Percentiles rank a stretch among this genome's conserved stretches.
phyloP scores from a whole-genome alignment of 2,113 vertebrate species.

The Brachyhypopomus occidentalis region DNA sequence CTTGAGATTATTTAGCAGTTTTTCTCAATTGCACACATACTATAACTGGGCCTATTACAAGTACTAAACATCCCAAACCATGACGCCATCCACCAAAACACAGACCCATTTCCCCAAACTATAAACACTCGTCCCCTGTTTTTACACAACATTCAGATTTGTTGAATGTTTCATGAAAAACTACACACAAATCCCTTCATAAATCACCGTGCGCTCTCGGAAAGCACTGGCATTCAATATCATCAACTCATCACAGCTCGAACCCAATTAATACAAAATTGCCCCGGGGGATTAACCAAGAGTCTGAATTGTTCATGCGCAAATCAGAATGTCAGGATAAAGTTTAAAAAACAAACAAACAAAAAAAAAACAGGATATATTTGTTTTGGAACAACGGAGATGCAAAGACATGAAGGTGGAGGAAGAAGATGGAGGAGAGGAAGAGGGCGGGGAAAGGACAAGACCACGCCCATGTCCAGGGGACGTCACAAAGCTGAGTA shows the following conservation, averaged over 20 bases:
- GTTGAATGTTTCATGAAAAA: neutral
- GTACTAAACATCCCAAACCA: neutral
- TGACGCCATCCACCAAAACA: neutral
- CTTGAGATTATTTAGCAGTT: neutral
- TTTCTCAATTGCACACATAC: neutral
- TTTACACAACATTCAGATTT: neutral
- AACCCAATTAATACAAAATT: too few relatives aligned
- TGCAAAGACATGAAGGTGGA: neutral
- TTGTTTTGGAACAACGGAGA: neutral
- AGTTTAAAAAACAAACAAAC: too few relatives aligned
- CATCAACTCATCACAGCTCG: neutral
- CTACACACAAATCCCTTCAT: constrained; percentile 25
- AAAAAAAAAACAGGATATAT: too few relatives aligned
- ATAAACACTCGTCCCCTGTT: constrained; percentile 14
- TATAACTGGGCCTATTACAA: neutral
- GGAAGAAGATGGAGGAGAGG: neutral
- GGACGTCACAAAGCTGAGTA: too few relatives aligned
- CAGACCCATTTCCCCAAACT: neutral
- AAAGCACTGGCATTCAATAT: neutral
- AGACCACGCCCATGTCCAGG: too few relatives aligned
- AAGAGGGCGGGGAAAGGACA: neutral
- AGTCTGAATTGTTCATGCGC: too few relatives aligned
- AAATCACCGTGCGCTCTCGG: constrained; percentile 20
- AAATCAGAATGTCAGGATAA: too few relatives aligned
- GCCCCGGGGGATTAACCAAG: too few relatives aligned